These are phyloP conservation scores for Heliothis virescens DNA, from an alignment of 1,140 invertebrate species.

Conservation along the genomic window DNA sequence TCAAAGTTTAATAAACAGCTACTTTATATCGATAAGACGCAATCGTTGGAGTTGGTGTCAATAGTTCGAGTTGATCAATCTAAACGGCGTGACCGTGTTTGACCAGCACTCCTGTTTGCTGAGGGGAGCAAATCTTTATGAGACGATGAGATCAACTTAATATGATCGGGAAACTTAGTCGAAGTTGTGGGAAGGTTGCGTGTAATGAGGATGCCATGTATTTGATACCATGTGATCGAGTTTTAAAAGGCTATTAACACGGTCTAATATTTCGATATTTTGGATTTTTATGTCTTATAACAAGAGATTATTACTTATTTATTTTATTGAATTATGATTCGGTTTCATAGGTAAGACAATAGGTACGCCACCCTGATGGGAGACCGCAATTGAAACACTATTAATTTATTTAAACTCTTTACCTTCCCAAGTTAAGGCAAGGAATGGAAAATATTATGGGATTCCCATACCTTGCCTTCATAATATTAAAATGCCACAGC, in stretches of 20 bases:
- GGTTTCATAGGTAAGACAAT: too few species aligned
- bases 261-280: too few species aligned
- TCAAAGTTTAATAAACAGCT: neutral
- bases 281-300: too few species aligned
- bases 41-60: neutral
- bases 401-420: too few species aligned
- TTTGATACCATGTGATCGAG: neutral
- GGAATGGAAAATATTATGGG: too few species aligned
- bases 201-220: neutral
- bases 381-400: too few species aligned
- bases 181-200: neutral
- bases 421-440: too few species aligned
- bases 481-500: too few species aligned
- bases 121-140: conserved; percentile 6
- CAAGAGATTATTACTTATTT: too few species aligned
- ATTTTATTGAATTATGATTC: too few species aligned
- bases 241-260: neutral
- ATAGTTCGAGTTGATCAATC: conserved; percentile 11
- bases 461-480: too few species aligned
- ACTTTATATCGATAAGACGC: neutral
- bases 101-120: neutral
- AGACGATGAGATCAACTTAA: conserved; percentile 14
- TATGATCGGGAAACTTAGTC: neutral
- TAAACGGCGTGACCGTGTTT: conserved; percentile 1
- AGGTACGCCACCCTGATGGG: too few species aligned